These are phyloP conservation scores for Rhabdornis inornatus DNA, from an alignment of 2,113 vertebrate species.

Conservation along the genomic window DNA sequence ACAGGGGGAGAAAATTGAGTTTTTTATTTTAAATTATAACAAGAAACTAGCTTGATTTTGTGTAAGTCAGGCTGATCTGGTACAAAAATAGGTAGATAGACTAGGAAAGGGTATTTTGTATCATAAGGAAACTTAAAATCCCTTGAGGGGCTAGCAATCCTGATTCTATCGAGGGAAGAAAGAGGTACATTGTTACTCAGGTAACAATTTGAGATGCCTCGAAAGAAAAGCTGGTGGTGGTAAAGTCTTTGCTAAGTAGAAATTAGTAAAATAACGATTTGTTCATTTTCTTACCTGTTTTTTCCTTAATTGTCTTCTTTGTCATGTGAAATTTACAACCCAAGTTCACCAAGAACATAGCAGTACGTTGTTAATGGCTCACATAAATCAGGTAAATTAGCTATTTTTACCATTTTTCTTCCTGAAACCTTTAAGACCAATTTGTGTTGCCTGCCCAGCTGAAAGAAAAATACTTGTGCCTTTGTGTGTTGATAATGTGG, in stretches of 20 bases:
- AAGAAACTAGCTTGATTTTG: neutral
- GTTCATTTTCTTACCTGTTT: slow-evolving; percentile 34
- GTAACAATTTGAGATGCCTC: neutral
- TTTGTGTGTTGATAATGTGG: neutral
- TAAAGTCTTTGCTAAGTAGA: neutral
- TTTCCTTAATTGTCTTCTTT: slow-evolving; percentile 64
- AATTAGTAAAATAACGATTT: slow-evolving; percentile 23
- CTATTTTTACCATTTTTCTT: slow-evolving; percentile 65
- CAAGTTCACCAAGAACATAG: slow-evolving; percentile 48
- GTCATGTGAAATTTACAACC: slow-evolving; percentile 64
- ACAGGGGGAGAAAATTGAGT: neutral
- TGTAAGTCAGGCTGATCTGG: neutral
- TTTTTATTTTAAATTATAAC: neutral
- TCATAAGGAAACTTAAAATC: neutral
- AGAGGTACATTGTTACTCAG: neutral
- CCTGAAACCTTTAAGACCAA: slow-evolving; percentile 51
- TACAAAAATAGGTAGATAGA: neutral
- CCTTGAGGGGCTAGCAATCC: neutral
- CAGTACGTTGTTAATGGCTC: slow-evolving; percentile 39
- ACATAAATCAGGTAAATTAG: slow-evolving; percentile 75
- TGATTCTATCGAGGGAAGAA: neutral
- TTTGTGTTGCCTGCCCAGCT: slow-evolving; percentile 22
- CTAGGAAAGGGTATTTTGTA: neutral
- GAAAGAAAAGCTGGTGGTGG: neutral
- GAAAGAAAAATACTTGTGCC: neutral